Conservation (phyloP, 1,140 invertebrate genomes). For the Laodelphax striatellus region DNA sequence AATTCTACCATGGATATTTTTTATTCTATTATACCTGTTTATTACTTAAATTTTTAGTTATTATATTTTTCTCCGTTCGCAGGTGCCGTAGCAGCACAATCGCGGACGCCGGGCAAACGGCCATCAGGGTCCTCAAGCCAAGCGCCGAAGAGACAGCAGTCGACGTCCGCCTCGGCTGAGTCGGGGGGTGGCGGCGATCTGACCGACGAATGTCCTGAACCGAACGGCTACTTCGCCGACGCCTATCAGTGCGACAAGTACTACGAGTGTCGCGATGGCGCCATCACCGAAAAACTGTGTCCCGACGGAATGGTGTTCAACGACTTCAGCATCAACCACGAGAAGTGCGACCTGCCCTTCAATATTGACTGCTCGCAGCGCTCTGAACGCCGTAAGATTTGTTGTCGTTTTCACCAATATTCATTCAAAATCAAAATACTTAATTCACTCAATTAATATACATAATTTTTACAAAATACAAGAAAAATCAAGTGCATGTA, state of each 20-base stretch:
- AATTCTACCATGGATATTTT: too few species aligned
- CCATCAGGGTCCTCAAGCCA: neutral
- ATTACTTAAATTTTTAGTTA: too few species aligned
- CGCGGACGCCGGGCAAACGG: neutral
- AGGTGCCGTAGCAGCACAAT: neutral
- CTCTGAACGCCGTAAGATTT: constrained; percentile 62
- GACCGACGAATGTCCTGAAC: constrained; percentile 62
- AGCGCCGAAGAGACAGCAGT: neutral
- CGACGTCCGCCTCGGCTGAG: constrained; percentile 4
- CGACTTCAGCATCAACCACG: constrained; percentile 64
- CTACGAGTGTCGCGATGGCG: constrained; percentile 62
- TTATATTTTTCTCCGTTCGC: too few species aligned
- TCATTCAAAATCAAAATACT: too few species aligned
- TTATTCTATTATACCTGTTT: too few species aligned
- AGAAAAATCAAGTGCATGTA: too few species aligned
- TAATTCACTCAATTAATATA: too few species aligned
- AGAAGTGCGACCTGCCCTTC: constrained; percentile 79
- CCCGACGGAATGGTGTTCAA: constrained; percentile 89
- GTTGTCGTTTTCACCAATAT: neutral
- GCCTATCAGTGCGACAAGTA: constrained; percentile 84
- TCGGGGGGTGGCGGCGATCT: constrained; percentile 22
- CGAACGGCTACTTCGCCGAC: constrained; percentile 74
- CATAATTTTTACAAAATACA: too few species aligned
- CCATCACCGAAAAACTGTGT: constrained; percentile 62
- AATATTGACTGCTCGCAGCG: constrained; percentile 71